These are phyloP conservation scores for Brachionus asplanchnoidis DNA, from an alignment of 1,140 invertebrate species.

Conservation along the genomic window DNA sequence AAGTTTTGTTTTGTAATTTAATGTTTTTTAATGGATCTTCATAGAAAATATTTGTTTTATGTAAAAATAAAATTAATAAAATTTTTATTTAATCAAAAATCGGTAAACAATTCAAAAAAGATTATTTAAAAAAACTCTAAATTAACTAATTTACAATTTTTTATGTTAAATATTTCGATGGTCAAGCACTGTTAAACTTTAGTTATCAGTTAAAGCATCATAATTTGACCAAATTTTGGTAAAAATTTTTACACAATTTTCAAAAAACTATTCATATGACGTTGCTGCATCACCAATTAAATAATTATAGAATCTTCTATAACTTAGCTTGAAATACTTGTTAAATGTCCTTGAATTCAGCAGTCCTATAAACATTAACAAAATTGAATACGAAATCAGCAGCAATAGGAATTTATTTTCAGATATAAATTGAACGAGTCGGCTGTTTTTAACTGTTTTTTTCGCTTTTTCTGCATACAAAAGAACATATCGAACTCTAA, in stretches of 20 bases:
- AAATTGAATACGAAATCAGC: slow-evolving; percentile 18
- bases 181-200: background rate
- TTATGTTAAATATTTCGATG: background rate
- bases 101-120: background rate
- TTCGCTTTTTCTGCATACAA: slow-evolving; percentile 60
- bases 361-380: slow-evolving; percentile 29
- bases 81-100: background rate
- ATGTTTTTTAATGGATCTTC: no score
- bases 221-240: background rate
- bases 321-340: slow-evolving; percentile 8
- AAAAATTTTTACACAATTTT: background rate
- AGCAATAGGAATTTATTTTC: background rate
- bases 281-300: slow-evolving; percentile 1
- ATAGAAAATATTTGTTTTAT: no score
- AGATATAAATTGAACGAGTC: background rate
- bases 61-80: background rate
- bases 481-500: slow-evolving; percentile 71
- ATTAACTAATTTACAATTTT: background rate
- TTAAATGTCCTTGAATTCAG: slow-evolving; percentile 29
- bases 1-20: no score
- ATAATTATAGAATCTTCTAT: slow-evolving; percentile 30
- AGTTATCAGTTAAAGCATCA: background rate
- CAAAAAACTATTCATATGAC: background rate
- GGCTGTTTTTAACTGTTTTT: background rate
- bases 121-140: background rate